Evolutionary conservation across 2,113 vertebrate species (phyloP).

Genomic region (Struthidea cinerea): DNA sequence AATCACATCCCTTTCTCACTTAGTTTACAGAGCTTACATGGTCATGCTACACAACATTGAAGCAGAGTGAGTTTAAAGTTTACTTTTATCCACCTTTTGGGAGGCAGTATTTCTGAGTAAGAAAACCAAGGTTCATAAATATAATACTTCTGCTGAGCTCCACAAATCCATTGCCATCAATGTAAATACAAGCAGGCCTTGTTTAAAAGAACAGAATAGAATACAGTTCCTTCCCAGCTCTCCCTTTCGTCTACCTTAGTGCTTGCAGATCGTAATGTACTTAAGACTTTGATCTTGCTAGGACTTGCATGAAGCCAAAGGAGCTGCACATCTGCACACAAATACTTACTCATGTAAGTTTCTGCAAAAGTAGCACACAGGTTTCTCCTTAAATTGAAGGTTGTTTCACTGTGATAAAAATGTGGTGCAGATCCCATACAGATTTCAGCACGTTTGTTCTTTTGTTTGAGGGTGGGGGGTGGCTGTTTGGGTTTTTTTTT

Average conservation of each 20-base stretch:
- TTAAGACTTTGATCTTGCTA: background rate
- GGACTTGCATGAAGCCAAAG: background rate
- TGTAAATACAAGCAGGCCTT: background rate
- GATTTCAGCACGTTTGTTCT: background rate
- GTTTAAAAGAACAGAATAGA: background rate
- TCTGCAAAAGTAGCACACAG: background rate
- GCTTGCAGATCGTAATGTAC: background rate
- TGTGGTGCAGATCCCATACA: background rate
- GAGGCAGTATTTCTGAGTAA: background rate
- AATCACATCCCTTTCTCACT: background rate
- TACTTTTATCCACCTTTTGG: background rate
- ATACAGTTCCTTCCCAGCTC: background rate
- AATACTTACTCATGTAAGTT: background rate
- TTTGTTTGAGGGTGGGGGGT: accelerated
- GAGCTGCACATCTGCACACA: background rate
- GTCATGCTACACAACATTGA: background rate
- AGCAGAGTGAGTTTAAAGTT: background rate
- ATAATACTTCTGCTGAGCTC: background rate
- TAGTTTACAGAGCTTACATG: background rate
- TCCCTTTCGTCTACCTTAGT: background rate
- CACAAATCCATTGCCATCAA: background rate
- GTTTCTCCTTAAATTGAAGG: background rate
- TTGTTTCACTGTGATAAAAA: background rate
- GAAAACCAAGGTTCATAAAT: background rate
- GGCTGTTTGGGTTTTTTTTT: background rate